Conservation (phyloP, 2,113 vertebrate genomes). For the Sialia sialis region DNA sequence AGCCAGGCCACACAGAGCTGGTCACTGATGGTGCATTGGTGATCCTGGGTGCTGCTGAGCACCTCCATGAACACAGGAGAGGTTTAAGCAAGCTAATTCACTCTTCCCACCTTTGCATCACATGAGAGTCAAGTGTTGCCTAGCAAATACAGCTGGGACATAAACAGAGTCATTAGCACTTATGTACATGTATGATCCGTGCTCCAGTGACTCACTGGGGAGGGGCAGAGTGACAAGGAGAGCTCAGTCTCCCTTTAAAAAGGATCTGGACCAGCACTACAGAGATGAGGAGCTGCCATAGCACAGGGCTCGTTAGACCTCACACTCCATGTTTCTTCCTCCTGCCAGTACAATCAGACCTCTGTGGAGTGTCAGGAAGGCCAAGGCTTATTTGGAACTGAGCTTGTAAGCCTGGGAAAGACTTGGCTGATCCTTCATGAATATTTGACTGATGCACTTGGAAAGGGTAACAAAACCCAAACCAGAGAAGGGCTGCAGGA, state of each 20-base stretch:
- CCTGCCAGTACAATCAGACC: neutral
- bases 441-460: neutral
- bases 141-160: neutral
- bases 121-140: neutral
- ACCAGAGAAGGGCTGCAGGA: neutral
- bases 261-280: neutral
- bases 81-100: neutral
- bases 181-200: neutral
- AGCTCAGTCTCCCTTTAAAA: neutral
- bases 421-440: neutral
- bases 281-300: neutral
- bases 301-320: neutral
- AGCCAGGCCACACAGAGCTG: neutral
- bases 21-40: fast-evolving
- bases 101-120: neutral
- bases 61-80: neutral
- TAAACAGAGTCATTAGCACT: neutral
- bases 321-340: neutral
- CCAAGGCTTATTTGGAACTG: neutral
- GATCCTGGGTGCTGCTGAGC: neutral
- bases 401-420: neutral
- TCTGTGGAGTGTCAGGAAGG: neutral
- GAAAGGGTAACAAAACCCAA: neutral
- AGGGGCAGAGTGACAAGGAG: neutral
- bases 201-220: neutral